Conservation (phyloP, 2,797 vertebrate species). For the Pantherophis alleghaniensis region DNA sequence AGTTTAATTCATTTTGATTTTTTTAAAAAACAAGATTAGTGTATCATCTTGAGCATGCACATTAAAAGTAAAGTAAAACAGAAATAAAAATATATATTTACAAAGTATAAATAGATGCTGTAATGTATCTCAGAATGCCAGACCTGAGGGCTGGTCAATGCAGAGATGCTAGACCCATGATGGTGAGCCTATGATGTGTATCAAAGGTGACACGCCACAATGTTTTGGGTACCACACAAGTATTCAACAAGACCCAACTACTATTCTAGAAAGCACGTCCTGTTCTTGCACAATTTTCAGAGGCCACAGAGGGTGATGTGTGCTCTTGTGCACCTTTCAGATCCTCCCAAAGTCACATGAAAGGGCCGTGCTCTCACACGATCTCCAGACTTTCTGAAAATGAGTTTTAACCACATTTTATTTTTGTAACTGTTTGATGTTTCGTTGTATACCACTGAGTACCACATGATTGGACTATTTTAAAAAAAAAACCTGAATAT, state of each 20-base stretch:
- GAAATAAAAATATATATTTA: neutral
- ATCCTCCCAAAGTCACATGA: neutral
- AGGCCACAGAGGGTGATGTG: neutral
- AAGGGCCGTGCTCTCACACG: neutral
- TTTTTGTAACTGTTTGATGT: neutral
- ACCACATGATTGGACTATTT: neutral
- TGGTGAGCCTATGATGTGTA: neutral
- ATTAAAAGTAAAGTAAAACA: neutral
- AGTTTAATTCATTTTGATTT: neutral
- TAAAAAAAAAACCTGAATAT: neutral
- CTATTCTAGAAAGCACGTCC: neutral
- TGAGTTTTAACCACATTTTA: neutral
- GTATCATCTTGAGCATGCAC: neutral
- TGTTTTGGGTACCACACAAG: neutral
- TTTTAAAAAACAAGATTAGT: neutral
- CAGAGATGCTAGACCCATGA: too few species aligned
- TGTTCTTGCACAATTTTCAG: neutral
- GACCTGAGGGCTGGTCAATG: neutral
- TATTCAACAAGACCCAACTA: neutral
- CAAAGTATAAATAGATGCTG: neutral
- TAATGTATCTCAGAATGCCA: neutral
- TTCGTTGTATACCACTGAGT: neutral
- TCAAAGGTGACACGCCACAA: neutral
- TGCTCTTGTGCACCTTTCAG: neutral
- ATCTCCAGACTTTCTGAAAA: neutral